These are phyloP conservation scores for Amblyornis subalaris DNA, from an alignment of 2,113 vertebrate genomes.

Conservation along the genomic window DNA sequence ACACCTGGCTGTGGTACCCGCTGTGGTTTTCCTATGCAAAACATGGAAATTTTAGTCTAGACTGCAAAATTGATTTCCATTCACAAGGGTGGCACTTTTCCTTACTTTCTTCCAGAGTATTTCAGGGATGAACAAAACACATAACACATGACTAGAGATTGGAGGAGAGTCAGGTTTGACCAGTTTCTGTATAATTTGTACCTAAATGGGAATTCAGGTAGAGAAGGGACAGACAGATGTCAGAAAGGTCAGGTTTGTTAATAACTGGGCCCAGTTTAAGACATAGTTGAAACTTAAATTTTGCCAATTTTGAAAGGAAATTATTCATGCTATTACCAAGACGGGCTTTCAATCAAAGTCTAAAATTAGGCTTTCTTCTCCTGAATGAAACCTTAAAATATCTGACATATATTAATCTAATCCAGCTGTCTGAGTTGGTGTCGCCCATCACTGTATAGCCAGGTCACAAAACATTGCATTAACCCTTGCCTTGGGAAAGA, in stretches of 20 bases:
- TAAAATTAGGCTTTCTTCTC: slow-evolving; percentile 33
- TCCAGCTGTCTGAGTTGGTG: background rate
- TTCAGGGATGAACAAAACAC: background rate
- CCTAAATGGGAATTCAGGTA: rapidly evolving
- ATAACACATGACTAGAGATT: rapidly evolving
- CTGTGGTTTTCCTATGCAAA: background rate
- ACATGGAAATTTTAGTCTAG: background rate
- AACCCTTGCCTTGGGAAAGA: background rate
- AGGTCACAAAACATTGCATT: background rate
- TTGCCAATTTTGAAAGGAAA: background rate
- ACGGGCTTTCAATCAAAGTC: background rate
- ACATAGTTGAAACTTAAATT: background rate
- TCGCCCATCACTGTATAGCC: background rate
- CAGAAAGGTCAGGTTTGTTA: background rate
- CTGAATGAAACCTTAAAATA: slow-evolving; percentile 23
- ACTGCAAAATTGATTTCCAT: background rate
- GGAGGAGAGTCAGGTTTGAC: background rate
- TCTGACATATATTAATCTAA: background rate
- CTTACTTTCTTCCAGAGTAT: background rate
- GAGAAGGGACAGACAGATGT: background rate
- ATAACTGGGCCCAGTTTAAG: background rate
- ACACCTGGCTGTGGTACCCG: rapidly evolving
- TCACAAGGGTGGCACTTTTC: background rate
- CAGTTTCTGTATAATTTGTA: background rate
- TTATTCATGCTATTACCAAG: background rate